These are phyloP conservation scores for Litocranius walleri DNA, from an alignment of 2,113 vertebrate genomes.

Conservation along the genomic window DNA sequence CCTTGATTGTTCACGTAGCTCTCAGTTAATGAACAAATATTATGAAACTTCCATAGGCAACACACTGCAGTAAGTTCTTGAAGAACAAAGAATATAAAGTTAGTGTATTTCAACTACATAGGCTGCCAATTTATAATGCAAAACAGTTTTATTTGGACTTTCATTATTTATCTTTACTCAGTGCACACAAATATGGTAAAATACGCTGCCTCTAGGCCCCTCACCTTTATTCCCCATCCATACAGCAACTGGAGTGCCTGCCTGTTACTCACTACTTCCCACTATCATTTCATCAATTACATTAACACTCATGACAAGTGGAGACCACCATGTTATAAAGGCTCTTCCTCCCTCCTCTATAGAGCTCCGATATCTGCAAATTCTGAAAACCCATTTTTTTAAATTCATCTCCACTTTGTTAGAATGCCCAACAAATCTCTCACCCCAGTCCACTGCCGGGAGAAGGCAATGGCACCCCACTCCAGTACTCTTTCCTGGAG, in stretches of 20 bases:
- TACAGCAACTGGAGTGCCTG: background rate
- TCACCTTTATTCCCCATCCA: background rate
- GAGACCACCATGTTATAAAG: background rate
- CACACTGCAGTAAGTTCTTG: background rate
- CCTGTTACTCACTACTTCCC: background rate
- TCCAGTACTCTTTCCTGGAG: too few relatives aligned
- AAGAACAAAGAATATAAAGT: background rate
- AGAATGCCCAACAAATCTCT: background rate
- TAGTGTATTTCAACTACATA: background rate
- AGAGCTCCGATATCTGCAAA: background rate
- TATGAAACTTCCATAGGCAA: background rate
- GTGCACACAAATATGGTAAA: background rate
- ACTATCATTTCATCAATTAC: background rate
- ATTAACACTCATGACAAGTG: background rate
- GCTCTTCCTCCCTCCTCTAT: background rate
- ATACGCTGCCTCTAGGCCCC: background rate
- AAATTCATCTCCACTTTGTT: background rate
- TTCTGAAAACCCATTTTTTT: background rate
- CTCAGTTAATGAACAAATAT: background rate
- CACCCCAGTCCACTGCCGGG: background rate
- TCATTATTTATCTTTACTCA: background rate
- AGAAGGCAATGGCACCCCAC: too few relatives aligned
- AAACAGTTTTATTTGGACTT: background rate
- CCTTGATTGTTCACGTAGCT: background rate
- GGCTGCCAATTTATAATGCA: background rate